Percentiles rank a stretch among this genome's conserved stretches.
Conservation (phyloP, 2,797 vertebrate genomes). For the Lophius americanus region DNA sequence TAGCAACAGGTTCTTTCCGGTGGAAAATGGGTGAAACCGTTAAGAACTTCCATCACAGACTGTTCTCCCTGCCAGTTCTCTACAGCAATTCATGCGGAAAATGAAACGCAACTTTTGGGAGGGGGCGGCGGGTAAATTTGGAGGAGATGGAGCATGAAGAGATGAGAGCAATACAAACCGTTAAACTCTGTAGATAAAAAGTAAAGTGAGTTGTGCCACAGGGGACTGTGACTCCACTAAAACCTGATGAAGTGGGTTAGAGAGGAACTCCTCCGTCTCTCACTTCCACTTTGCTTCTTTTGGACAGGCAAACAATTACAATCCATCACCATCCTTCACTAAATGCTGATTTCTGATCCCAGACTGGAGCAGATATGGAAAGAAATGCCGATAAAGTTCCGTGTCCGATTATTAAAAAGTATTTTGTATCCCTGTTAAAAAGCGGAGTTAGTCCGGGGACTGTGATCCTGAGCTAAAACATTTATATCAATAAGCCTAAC, state of each 20-base stretch:
- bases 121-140: not conserved
- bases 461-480: too few relatives aligned
- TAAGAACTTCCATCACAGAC: not conserved
- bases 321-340: too few relatives aligned
- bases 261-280: not conserved
- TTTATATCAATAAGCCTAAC: slow-evolving; percentile 8
- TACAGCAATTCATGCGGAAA: not conserved
- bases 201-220: not conserved
- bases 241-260: slow-evolving; percentile 5
- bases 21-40: not conserved
- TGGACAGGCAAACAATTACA: too few relatives aligned
- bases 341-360: too few relatives aligned
- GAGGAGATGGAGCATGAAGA: slow-evolving; percentile 1
- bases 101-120: not conserved
- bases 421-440: not conserved
- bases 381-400: too few relatives aligned
- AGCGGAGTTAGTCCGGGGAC: not conserved
- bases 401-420: too few relatives aligned
- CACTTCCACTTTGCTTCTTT: not conserved
- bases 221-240: not conserved
- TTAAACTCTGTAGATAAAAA: not conserved
- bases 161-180: not conserved
- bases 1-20: too few relatives aligned
- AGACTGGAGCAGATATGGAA: too few relatives aligned
- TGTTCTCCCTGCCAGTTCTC: not conserved